Base-by-base conservation (phyloP, 1,140 invertebrate genomes). In the Drosophila miranda region DNA sequence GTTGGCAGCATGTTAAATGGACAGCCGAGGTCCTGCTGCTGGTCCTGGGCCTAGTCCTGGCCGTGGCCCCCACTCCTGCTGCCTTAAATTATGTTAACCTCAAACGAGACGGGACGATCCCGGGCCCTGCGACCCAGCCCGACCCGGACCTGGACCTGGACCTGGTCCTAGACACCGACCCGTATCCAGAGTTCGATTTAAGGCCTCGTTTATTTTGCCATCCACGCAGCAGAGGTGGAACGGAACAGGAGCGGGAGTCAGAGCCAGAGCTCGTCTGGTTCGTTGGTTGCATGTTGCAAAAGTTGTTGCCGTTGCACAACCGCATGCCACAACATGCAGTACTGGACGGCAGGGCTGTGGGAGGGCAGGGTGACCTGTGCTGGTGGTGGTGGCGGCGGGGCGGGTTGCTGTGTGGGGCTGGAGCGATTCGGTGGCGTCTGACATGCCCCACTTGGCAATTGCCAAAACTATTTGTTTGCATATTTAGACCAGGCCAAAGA, bases 381-480 rank as follows among this genome's bases (percentile, higher is more conserved):
- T 50, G 56, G 14, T 28, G 42, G 3, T 5, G 43, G 41, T 21
- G 45, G 45, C 16, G 34, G 21, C 7, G 8, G 34, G 16, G 23
- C 2, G 13, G 38, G n/a, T n/a, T n/a, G n/a, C n/a, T n/a, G n/a
- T n/a, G n/a, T n/a, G n/a, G 44, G 42, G 42, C 9, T 11, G 23
- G 23, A 5, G 23, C 19, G 23, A 26, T 34, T 38, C 11, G 56
- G 42, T 49, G 28, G 41, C 56, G 60, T 75, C 68, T 69, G 58
- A 64, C 71, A 84, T 89, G 84, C 66, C 86, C 86, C 84, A 89
- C 84, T 89, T 89, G 84, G 84, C 84, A 89, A 89, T 88, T 89
- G 83, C 78, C 83, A 75, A 87, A 89, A 88, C 82, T 87, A 88
- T 89, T 89, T 89, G 84, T 89, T 89, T 89, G 80, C 86, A 89